Evolutionary conservation across 2,888 invertebrate species (phyloP).

Genomic region (Thecocarcelia acutangulata): DNA sequence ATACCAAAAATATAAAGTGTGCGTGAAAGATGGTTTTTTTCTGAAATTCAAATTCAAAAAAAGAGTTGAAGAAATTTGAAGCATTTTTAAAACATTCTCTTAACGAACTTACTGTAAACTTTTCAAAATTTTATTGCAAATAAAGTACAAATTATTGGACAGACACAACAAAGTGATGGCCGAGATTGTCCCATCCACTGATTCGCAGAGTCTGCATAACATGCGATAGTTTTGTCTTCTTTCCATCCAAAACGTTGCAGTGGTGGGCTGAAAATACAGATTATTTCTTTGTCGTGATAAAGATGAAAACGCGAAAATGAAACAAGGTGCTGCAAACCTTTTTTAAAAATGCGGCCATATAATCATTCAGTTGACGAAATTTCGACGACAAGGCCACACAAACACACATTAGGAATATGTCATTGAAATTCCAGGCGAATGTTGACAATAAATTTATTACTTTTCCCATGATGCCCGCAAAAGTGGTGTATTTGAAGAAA

Average conservation of each 20-base stretch:
- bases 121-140: conserved; percentile 83
- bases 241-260: conserved; percentile 82
- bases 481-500: conserved; percentile 74
- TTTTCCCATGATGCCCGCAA: conserved; percentile 76
- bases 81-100: background rate
- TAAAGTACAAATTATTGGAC: conserved; percentile 84
- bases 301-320: background rate
- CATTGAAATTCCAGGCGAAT: conserved; percentile 88
- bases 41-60: conserved; percentile 69
- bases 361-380: conserved; percentile 85
- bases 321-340: conserved; percentile 76
- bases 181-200: conserved; percentile 82
- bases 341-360: conserved; percentile 81
- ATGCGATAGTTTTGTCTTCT: conserved; percentile 83
- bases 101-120: conserved; percentile 81
- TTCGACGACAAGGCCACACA: conserved; percentile 86
- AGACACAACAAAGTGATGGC: conserved; percentile 83
- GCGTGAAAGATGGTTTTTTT: conserved; percentile 78
- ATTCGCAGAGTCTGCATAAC: conserved; percentile 82
- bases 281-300: background rate
- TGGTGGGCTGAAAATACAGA: conserved; percentile 74
- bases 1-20: conserved; percentile 83
- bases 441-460: conserved; percentile 84
- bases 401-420: conserved; percentile 87
- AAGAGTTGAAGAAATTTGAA: background rate